phyloP scores from a whole-genome alignment of 1,140 invertebrate genomes.

The Tetranychus cinnabarinus region DNA sequence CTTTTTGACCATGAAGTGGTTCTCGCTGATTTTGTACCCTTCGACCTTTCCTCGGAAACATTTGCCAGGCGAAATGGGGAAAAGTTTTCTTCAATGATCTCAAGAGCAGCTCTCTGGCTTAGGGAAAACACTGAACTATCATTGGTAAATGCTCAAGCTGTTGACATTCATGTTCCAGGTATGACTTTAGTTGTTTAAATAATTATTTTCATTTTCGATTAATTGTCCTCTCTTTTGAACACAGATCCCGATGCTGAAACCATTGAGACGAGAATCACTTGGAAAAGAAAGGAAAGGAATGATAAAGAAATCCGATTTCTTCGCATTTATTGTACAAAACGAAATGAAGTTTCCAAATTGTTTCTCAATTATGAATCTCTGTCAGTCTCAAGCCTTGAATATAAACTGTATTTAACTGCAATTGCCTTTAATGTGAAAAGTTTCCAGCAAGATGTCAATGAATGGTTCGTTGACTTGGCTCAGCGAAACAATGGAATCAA shows the following conservation, averaged over 20 bases:
- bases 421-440: background rate
- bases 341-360: background rate
- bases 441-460: background rate
- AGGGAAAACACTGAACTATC: background rate
- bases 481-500: background rate
- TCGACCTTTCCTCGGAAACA: too few relatives aligned
- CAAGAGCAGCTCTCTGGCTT: slow-evolving; percentile 1
- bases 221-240: too few relatives aligned
- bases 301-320: background rate
- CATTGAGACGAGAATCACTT: too few relatives aligned
- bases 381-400: too few relatives aligned
- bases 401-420: too few relatives aligned
- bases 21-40: too few relatives aligned
- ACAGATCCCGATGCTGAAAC: background rate
- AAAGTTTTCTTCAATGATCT: slow-evolving; percentile 2
- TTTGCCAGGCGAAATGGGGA: background rate
- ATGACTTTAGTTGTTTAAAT: background rate
- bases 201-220: too few relatives aligned
- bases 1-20: too few relatives aligned
- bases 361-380: background rate
- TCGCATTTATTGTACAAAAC: background rate
- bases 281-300: too few relatives aligned
- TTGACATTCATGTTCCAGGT: slow-evolving; percentile 47
- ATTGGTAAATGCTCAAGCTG: slow-evolving; percentile 18
- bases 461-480: background rate